Evolutionary conservation across 2,797 vertebrate genomes (phyloP), one percentile per base, ranked within the genome.

Genomic region (Threskiornis aethiopicus): DNA sequence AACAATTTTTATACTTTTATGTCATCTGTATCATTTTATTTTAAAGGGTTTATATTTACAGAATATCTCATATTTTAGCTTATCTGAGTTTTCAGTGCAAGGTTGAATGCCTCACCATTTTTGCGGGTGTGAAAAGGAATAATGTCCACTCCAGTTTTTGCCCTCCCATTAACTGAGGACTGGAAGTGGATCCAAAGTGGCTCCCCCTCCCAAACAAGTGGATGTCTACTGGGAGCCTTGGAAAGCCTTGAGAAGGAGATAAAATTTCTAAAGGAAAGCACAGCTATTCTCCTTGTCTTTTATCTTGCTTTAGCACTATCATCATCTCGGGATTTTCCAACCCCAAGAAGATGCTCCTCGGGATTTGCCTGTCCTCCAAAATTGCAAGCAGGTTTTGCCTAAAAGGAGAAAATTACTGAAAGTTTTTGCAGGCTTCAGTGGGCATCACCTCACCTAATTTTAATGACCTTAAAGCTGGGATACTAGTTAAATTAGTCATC

Each of bases 31-130:
- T 90, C 46, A 89, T 98, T 98, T 97, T 98, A 96, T 96, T 97
- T 97, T 97, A 96, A 97, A 96, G 93, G 75, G 70, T 98, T 96
- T 95, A 71, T 98, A 96, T 98, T 98, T 98, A 97, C 97, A 95
- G 91, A 94, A 78, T 96, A 70, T 31, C 18, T 93, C 57, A 70
- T 96, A 91, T 96, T 96, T 98, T 91, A 84, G 87, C 79, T 97
- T 84, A 95, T 98, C 95, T 96, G 33, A 95, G 85, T 96, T 97
- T 98, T 95, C 96, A 92, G 83, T 85, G 91, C 52, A 93, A 93
- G 91, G 96, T 96, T 91, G 91, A 96, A 94, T 94, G 75, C 84
- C 24, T 89, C 62, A 44, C 26, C 20, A 31, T 82, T 97, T 93
- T 84, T 91, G 72, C 19, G 81, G 59, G 9, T 69, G 10, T 85